Evolutionary conservation across 92 coral and sea anemone species (phyloP), one percentile per base, ranked within the genome.

Genomic region (Phymanthus crucifer): DNA sequence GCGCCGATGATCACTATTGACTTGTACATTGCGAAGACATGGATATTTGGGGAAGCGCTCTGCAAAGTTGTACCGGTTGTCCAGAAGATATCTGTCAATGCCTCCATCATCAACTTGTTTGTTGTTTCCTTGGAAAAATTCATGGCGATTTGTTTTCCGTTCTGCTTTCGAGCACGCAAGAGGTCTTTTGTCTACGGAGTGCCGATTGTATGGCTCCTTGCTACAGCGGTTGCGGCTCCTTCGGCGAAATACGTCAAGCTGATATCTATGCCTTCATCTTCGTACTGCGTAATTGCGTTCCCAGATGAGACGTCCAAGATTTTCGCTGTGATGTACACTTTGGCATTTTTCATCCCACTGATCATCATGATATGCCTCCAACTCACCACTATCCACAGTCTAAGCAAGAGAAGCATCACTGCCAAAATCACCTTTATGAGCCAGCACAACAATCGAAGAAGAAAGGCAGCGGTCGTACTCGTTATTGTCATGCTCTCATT

Each of bases 61-160:
- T 93, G 97, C 75, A 74, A 81, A 65, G 40, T 93, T 2, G 87
- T 84, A 6, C 67, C 86, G 50, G 87, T 87, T 61, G 38, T 85
- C 5, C 89, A 77, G 67, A 84, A 78, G 31, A 52, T 85, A 31
- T 86, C 94, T 8, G 81, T 87, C 21, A 58, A 32, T 9, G 86
- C 90, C 1, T 78, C 90, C 2, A 45, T 93, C 56, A 24, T 93
- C 24, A 90, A 85, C 67, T 80, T 93, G 10, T 46, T 88, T 45
- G 75, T 86, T 46, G 81, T 90, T 36, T 90, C 94, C 31, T 58
- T 84, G 33, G 97, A 93, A 72, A 90, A 90, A 57, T 93, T 90
- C 68, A 74, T 90, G 40, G 89, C 89, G 37, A 88, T 93, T 37
- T 84, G 94, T 81, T 90, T 90, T 48, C 97, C 97, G 0, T 85